Conservation (phyloP, 1,140 invertebrate genomes). For the Pseudomyrmex pallidus region DNA sequence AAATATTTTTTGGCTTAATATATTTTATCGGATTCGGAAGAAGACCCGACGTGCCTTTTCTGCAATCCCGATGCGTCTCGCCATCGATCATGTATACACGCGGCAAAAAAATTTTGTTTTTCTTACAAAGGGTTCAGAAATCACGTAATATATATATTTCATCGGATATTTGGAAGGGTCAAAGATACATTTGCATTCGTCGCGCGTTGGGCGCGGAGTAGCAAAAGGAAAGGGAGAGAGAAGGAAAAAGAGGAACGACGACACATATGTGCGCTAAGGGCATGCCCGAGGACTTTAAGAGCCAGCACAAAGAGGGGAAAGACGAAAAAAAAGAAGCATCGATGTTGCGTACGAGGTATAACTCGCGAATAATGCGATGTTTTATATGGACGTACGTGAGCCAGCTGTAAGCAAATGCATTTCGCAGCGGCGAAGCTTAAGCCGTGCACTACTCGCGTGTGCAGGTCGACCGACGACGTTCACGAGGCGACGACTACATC, state of each 20-base stretch:
- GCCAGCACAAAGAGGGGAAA: constrained; percentile 55
- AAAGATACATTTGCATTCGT: constrained; percentile 63
- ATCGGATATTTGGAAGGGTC: constrained; percentile 28
- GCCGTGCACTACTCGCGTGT: constrained; percentile 29
- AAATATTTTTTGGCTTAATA: constrained; percentile 35
- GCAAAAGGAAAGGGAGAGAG: background rate
- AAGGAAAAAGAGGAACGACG: constrained; percentile 27
- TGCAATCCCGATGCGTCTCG: background rate
- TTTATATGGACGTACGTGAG: constrained; percentile 72
- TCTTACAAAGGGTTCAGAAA: background rate
- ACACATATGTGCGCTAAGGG: constrained; percentile 62
- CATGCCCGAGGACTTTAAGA: constrained; percentile 62
- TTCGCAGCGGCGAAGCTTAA: constrained; percentile 63
- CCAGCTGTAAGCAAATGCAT: constrained; percentile 72
- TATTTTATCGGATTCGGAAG: constrained; percentile 53
- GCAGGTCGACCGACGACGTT: constrained; percentile 22
- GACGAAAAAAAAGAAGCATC: constrained; percentile 44
- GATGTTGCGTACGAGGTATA: constrained; percentile 68
- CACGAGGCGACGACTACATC: constrained; percentile 47
- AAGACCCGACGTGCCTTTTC: background rate
- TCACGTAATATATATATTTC: constrained; percentile 41
- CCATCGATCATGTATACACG: background rate
- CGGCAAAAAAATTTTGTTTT: background rate
- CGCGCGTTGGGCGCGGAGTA: constrained; percentile 49
- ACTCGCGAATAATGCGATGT: constrained; percentile 72